phyloP scores from a whole-genome alignment of 2,888 invertebrate genomes.

The Acleris holmiana region DNA sequence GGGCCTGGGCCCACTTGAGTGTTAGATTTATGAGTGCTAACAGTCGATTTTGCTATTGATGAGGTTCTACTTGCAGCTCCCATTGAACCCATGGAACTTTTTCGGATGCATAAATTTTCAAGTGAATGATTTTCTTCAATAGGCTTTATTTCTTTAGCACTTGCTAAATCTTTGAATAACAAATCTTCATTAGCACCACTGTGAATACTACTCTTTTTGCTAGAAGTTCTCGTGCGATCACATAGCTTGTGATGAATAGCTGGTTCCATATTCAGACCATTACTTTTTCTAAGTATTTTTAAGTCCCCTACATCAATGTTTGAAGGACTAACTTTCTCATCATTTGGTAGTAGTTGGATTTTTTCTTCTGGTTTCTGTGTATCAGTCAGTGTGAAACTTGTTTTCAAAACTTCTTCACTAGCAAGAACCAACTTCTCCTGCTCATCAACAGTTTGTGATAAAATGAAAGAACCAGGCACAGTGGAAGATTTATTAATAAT shows the following conservation, averaged over 20 bases:
- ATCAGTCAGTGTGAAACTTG: constrained; percentile 50
- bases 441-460: constrained; percentile 58
- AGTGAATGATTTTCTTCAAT: constrained; percentile 54
- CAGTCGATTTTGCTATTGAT: constrained; percentile 77
- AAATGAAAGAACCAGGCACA: constrained; percentile 63
- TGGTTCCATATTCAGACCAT: constrained; percentile 68
- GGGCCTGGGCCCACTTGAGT: constrained; percentile 86
- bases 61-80: constrained; percentile 77
- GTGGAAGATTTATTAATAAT: constrained; percentile 64
- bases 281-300: constrained; percentile 57
- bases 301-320: constrained; percentile 55
- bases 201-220: constrained; percentile 72
- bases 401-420: constrained; percentile 53
- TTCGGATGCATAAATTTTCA: constrained; percentile 60
- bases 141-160: constrained; percentile 58
- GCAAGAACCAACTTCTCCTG: constrained; percentile 42
- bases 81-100: constrained; percentile 77
- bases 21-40: constrained; percentile 78
- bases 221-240: constrained; percentile 78
- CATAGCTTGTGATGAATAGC: constrained; percentile 86
- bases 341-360: constrained; percentile 47
- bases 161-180: constrained; percentile 59
- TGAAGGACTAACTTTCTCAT: constrained; percentile 50
- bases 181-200: constrained; percentile 68
- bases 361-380: constrained; percentile 54